A percentile compares a stretch with the other conserved stretches of the same genome.
phyloP scores from a whole-genome alignment of 2,888 invertebrate genomes.

The Andrena bucephala region DNA sequence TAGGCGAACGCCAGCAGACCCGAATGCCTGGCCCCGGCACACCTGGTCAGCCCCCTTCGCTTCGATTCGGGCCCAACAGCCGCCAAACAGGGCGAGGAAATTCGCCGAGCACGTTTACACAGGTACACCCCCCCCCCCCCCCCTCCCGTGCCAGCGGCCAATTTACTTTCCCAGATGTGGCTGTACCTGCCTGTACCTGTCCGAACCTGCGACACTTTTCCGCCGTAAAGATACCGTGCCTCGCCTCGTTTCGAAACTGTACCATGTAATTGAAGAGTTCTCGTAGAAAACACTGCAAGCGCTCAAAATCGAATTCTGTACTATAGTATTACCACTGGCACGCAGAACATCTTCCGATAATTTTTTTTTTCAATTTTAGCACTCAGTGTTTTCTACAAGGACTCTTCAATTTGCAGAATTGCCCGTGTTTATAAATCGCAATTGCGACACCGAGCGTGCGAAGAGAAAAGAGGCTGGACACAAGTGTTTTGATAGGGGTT shows the following conservation, averaged over 20 bases:
- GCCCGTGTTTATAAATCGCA: too few relatives aligned
- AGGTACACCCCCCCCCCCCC: constrained; percentile 25
- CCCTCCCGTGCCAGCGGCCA: background rate
- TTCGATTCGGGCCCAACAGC: constrained; percentile 13
- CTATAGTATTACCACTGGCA: too few relatives aligned
- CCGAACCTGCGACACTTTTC: constrained; percentile 2
- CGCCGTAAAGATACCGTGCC: background rate
- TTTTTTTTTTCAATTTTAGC: too few relatives aligned
- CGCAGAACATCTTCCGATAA: too few relatives aligned
- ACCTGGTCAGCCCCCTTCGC: constrained; percentile 56
- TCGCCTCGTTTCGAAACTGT: background rate
- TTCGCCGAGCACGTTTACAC: constrained; percentile 25
- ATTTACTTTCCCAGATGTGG: constrained; percentile 19
- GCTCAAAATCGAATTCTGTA: too few relatives aligned
- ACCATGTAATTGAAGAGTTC: background rate
- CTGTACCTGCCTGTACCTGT: constrained; percentile 21
- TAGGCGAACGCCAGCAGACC: constrained; percentile 39
- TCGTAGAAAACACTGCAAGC: too few relatives aligned
- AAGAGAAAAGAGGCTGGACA: too few relatives aligned
- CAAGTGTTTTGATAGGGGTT: too few relatives aligned
- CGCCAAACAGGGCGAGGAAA: constrained; percentile 38
- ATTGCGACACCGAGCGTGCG: too few relatives aligned
- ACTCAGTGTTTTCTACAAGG: too few relatives aligned
- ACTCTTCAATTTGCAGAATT: too few relatives aligned
- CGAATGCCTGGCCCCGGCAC: constrained; percentile 31